Percentiles rank a stretch among this genome's conserved stretches.
Evolutionary conservation across 2,113 vertebrate genomes (phyloP).

Genomic region (Nanger granti): DNA sequence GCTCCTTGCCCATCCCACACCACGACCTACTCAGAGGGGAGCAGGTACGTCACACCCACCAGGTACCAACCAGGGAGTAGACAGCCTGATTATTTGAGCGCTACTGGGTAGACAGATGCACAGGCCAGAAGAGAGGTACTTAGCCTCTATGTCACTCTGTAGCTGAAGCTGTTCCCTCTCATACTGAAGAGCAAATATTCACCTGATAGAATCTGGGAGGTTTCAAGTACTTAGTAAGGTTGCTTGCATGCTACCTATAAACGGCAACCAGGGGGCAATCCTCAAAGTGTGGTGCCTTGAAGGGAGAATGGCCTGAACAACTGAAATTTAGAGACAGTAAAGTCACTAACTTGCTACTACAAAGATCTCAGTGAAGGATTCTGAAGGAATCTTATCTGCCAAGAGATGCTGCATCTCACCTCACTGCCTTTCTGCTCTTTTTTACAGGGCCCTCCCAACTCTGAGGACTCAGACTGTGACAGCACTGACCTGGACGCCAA

Average conservation of each 20-base stretch:
- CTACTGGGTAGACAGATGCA: not conserved
- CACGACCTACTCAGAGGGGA: slow-evolving; percentile 80
- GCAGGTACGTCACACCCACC: not conserved
- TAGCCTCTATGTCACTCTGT: not conserved
- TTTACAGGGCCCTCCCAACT: slow-evolving; percentile 75
- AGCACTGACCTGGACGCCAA: slow-evolving; percentile 90
- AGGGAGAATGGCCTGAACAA: not conserved
- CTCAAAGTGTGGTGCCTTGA: not conserved
- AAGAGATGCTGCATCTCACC: not conserved
- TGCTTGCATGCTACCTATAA: not conserved
- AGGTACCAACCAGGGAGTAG: not conserved
- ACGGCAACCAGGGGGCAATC: not conserved
- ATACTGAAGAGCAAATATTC: not conserved
- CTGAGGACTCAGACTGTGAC: slow-evolving; percentile 94
- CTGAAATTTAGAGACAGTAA: not conserved
- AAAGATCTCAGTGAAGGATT: not conserved
- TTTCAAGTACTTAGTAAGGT: not conserved
- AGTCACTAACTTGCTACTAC: not conserved
- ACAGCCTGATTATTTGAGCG: not conserved
- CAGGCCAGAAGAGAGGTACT: not conserved
- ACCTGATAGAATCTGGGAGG: not conserved
- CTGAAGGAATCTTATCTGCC: not conserved
- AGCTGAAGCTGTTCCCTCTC: not conserved
- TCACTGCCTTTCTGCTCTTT: slow-evolving; percentile 21
- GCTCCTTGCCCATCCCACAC: slow-evolving; percentile 82